These are phyloP conservation scores for Astreopora myriophthalma DNA, from an alignment of 64 coral and sea anemone species.

Conservation along the genomic window DNA sequence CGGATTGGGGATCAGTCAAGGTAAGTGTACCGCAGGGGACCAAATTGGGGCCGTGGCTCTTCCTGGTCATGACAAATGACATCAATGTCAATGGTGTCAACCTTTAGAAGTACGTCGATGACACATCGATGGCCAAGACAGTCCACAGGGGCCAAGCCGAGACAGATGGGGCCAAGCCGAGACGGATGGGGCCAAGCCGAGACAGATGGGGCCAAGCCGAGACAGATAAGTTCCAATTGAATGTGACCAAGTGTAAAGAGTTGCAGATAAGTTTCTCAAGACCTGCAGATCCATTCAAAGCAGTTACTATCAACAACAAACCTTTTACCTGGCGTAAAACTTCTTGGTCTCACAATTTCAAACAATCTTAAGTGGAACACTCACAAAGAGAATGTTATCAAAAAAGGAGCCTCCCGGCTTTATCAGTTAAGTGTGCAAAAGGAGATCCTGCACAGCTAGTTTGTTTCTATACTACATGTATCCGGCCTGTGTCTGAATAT, in stretches of 20 bases:
- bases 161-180: constrained; percentile 27
- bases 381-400: background rate
- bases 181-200: constrained; percentile 55
- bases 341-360: no score
- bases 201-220: constrained; percentile 44
- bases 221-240: no score
- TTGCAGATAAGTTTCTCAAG: no score
- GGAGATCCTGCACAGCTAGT: constrained; percentile 34
- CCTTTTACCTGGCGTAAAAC: constrained; percentile 27
- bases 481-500: no score
- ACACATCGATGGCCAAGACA: no score
- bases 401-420: constrained; percentile 34
- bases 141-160: constrained; percentile 10
- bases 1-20: no score
- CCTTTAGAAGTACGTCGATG: no score
- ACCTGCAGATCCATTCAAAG: constrained; percentile 17
- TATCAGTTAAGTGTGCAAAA: constrained; percentile 50
- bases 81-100: no score
- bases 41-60: constrained; percentile 50
- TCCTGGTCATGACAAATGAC: constrained; percentile 58
- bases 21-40: no score
- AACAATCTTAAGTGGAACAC: no score
- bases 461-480: constrained; percentile 34
- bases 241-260: no score
- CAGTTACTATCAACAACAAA: constrained; percentile 70